Evolutionary conservation across 2,888 invertebrate genomes (phyloP).

Genomic region (Tanypteryx hageni): DNA sequence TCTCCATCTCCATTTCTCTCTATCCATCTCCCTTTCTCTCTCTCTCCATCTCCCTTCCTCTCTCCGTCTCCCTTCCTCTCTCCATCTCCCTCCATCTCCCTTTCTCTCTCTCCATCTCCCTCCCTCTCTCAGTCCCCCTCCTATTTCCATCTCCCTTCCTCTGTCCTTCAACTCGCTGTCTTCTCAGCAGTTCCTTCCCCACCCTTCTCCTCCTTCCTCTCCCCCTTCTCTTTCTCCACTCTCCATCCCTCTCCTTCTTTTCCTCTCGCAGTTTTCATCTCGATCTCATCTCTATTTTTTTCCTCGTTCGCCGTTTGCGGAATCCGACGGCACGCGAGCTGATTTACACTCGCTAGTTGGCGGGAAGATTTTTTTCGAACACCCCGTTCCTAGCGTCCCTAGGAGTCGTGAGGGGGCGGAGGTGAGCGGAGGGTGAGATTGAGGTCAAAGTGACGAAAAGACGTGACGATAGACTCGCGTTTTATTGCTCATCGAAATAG

Average conservation of each 20-base stretch:
- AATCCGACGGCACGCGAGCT: slow-evolving; percentile 15
- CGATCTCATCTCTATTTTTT: neutral
- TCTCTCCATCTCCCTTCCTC: no score
- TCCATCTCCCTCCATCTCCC: no score
- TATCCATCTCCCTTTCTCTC: no score
- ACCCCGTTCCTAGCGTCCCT: neutral
- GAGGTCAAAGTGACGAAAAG: neutral
- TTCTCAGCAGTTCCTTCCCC: neutral
- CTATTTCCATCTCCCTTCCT: no score
- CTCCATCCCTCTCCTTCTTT: neutral
- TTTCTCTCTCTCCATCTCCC: no score
- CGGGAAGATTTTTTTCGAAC: neutral
- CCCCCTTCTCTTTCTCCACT: neutral
- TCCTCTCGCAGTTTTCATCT: neutral
- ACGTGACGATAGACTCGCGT: neutral
- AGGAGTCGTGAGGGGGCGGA: neutral
- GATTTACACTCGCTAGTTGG: slow-evolving; percentile 13
- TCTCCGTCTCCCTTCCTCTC: no score
- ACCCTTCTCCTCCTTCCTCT: neutral
- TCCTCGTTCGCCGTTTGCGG: neutral
- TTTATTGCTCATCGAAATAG: neutral
- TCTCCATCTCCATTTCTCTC: no score
- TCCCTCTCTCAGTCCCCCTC: no score
- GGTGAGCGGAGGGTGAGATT: neutral
- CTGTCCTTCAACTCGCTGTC: no score